Evolutionary conservation across 2,888 invertebrate species (phyloP), one percentile per base, ranked within the genome.

Genomic region (Cremastobaeus sp.): DNA sequence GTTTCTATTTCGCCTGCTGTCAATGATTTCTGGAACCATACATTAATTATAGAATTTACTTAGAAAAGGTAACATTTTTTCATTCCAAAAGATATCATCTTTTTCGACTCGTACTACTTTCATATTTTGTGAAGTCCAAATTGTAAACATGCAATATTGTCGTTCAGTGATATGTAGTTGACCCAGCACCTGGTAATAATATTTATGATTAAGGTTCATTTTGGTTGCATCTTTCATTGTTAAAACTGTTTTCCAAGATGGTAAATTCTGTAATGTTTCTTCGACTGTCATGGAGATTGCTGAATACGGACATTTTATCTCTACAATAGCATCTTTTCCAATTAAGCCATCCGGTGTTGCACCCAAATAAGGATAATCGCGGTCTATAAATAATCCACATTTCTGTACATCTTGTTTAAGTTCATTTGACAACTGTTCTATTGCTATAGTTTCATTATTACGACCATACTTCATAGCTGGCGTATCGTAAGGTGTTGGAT

Each of bases 281-380:
- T 5, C 28, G 2, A 25, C 32, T 11, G 37, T 60, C 6, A 47
- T 2, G 3, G 17, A 8, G 14, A 30, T 43, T 5, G 66, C 52
- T 14, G 25, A 15, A 14, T 28, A 28, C 0, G 76, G 71, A 55
- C 65, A 71, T 71, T 79, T 76, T 15, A 68, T 68, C 60, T 77
- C 77, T 20, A 77, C 73, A 5, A 76, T 15, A 0, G 64, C 66
- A 41, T 78, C 60, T 4, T 64, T 45, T 8, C 34, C 76, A 14
- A 76, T 74, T 0, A 74, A 5, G 4, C 77, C 75, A 59, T 78
- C 78, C 2, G 76, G 72, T 5, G 74, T 52, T 14, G 72, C 64
- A 18, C 64, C 77, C 1, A 77, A 50, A 35, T 21, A 72, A 5
- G 45, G 34, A 30, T 48, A 6, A 6, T 47, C 48, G 5, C 25